Evolutionary conservation across 2,888 invertebrate genomes (phyloP).

Genomic region (Idaea biselata): DNA sequence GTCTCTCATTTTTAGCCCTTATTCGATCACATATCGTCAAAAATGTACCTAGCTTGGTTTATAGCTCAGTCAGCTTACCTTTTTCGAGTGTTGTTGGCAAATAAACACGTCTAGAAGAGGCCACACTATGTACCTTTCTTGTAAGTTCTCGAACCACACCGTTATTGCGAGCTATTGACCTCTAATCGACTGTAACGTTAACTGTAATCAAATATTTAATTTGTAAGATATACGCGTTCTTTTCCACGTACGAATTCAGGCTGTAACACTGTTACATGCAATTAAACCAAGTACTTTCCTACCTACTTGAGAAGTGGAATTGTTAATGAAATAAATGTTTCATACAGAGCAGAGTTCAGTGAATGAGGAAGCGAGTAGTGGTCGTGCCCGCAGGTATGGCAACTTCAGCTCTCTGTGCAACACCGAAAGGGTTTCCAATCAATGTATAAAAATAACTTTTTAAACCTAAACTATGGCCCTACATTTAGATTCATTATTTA

Average conservation of each 20-base stretch:
- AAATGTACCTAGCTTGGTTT: too few species aligned
- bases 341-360: constrained; percentile 33
- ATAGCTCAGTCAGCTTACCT: too few species aligned
- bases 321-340: background rate
- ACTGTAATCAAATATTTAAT: constrained; percentile 73
- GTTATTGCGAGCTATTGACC: constrained; percentile 57
- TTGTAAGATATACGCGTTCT: constrained; percentile 51
- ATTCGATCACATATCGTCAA: too few species aligned
- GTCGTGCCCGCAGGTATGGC: constrained; percentile 54
- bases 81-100: background rate
- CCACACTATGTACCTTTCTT: constrained; percentile 25
- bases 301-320: background rate
- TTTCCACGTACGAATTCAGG: constrained; percentile 52
- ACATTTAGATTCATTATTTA: too few species aligned
- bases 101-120: constrained; percentile 20
- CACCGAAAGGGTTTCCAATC: too few species aligned
- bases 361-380: constrained; percentile 64
- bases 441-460: too few species aligned
- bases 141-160: constrained; percentile 40
- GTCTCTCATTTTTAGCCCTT: too few species aligned
- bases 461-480: too few species aligned
- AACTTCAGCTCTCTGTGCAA: background rate
- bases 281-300: constrained; percentile 6
- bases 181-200: constrained; percentile 64
- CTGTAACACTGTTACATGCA: constrained; percentile 33